phyloP scores from a whole-genome alignment of 2,888 invertebrate genomes.

The Blastobasis lacticolella region DNA sequence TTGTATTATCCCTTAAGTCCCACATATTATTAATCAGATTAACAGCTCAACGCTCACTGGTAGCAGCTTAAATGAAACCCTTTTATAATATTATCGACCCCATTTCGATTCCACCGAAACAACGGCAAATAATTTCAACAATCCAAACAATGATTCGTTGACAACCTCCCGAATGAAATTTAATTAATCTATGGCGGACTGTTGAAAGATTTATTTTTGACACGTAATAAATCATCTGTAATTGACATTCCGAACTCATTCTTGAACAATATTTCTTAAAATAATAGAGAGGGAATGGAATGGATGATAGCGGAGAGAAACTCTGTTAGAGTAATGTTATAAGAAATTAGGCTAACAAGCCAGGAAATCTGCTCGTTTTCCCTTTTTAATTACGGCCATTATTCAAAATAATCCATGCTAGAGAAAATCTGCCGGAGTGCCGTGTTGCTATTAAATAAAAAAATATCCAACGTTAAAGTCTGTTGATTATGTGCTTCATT shows the following conservation, averaged over 20 bases:
- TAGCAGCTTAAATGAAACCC: conserved; percentile 20
- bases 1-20: conserved; percentile 21
- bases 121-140: not conserved
- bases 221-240: not conserved
- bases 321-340: conserved; percentile 21
- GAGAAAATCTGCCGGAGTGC: too few species aligned
- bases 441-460: too few species aligned
- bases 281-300: conserved; percentile 3
- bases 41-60: conserved; percentile 17
- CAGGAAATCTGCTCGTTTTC: conserved; percentile 29
- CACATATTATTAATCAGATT: conserved; percentile 35
- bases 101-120: too few species aligned
- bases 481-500: not conserved
- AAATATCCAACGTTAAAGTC: conserved; percentile 12
- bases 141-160: too few species aligned
- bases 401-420: conserved; percentile 28
- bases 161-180: too few species aligned
- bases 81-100: conserved; percentile 1
- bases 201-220: not conserved
- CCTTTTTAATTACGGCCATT: conserved; percentile 37
- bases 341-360: conserved; percentile 33
- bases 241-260: not conserved
- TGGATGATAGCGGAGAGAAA: conserved; percentile 1
- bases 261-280: conserved; percentile 1
- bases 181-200: not conserved